phyloP scores from a whole-genome alignment of 1,140 invertebrate genomes.

The Eulimnadia texana region DNA sequence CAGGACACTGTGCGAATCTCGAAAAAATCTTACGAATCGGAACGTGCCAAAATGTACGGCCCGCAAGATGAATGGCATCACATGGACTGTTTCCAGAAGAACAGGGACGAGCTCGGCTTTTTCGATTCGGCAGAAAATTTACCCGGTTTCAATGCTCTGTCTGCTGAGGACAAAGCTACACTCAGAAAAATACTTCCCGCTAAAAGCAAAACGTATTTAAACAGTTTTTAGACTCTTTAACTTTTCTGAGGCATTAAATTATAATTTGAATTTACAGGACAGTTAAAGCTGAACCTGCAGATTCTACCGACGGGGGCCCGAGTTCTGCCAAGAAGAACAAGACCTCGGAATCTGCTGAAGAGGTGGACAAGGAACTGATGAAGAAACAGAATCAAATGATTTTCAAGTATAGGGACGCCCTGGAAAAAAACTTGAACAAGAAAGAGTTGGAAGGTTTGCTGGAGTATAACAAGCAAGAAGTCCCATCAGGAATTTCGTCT shows the following conservation, averaged over 20 bases:
- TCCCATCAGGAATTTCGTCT: constrained; percentile 43
- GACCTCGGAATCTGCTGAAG: constrained; percentile 30
- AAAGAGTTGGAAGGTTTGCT: constrained; percentile 46
- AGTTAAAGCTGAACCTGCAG: constrained; percentile 17
- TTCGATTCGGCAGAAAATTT: constrained; percentile 50
- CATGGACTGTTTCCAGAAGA: constrained; percentile 74
- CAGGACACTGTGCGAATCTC: constrained; percentile 63
- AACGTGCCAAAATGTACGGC: constrained; percentile 61
- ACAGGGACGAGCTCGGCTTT: constrained; percentile 59
- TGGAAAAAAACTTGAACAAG: constrained; percentile 36
- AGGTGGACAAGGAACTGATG: constrained; percentile 35
- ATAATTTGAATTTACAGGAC: constrained; percentile 17
- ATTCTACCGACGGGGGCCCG: not conserved
- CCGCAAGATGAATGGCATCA: constrained; percentile 70
- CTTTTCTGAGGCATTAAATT: too few species aligned
- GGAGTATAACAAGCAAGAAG: constrained; percentile 51
- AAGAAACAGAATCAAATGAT: constrained; percentile 65
- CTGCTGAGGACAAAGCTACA: constrained; percentile 53
- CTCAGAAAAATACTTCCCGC: constrained; percentile 49
- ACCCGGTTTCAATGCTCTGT: constrained; percentile 55
- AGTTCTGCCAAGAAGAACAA: constrained; percentile 21
- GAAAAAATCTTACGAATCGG: constrained; percentile 73
- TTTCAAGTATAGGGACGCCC: constrained; percentile 48
- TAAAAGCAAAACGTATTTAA: constrained; percentile 1
- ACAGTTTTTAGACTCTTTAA: too few species aligned